Percentiles rank a stretch among this genome's conserved stretches.
phyloP scores from a whole-genome alignment of 2,888 invertebrate genomes.

The Nephrotoma flavescens region DNA sequence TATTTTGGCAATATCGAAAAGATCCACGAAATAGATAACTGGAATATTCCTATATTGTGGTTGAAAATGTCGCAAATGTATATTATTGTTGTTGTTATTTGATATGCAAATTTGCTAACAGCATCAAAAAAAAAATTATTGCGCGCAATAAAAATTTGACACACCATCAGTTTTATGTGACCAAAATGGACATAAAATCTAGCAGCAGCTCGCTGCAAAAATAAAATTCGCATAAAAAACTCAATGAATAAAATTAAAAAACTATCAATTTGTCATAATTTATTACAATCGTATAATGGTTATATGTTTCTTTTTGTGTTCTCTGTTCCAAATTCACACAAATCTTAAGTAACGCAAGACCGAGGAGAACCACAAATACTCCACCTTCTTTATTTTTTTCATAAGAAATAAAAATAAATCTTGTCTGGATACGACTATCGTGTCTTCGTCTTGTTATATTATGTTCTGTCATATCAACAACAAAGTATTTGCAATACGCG shows the following conservation, averaged over 20 bases:
- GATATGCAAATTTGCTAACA: background rate
- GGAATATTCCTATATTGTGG: background rate
- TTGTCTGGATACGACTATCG: background rate
- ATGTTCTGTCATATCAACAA: background rate
- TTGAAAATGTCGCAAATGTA: background rate
- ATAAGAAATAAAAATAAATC: background rate
- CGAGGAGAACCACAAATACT: background rate
- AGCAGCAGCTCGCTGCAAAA: background rate
- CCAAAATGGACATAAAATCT: background rate
- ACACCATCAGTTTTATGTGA: background rate
- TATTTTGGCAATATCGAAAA: background rate
- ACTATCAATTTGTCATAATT: background rate
- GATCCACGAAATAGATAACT: background rate
- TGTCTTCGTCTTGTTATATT: background rate
- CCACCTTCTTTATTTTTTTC: background rate
- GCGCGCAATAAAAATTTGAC: background rate
- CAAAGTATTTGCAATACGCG: background rate
- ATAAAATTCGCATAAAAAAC: background rate
- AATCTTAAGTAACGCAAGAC: background rate
- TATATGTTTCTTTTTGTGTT: background rate
- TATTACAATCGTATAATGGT: background rate
- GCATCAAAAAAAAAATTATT: background rate
- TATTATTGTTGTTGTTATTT: background rate
- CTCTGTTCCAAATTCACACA: background rate
- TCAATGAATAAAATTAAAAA: background rate